Evolutionary conservation across 2,113 vertebrate genomes (phyloP).

Genomic region (Candoia aspera): DNA sequence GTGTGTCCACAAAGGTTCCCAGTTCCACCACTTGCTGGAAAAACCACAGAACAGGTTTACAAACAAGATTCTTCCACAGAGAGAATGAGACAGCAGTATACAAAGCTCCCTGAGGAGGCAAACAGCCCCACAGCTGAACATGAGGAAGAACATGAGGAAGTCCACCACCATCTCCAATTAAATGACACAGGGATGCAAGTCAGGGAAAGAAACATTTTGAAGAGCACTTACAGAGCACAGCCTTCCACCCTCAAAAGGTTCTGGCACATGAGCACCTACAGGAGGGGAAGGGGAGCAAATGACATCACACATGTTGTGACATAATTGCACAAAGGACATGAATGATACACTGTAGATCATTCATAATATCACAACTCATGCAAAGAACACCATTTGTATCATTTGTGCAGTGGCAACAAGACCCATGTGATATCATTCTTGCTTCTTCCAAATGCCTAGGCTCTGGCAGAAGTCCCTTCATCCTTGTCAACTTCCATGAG

Average conservation of each 20-base stretch:
- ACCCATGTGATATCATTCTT: too few relatives aligned
- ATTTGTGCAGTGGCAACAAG: too few relatives aligned
- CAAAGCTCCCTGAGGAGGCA: not conserved
- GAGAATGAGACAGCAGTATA: not conserved
- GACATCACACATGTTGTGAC: not conserved
- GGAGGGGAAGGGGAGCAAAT: not conserved
- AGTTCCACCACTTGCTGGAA: not conserved
- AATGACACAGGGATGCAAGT: not conserved
- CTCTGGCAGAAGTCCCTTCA: too few relatives aligned
- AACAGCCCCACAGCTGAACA: not conserved
- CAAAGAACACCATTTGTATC: too few relatives aligned
- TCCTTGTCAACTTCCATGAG: too few relatives aligned
- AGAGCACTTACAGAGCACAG: not conserved
- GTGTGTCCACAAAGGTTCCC: not conserved
- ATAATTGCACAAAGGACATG: not conserved
- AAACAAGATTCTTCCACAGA: not conserved
- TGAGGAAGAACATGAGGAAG: not conserved
- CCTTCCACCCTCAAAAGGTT: not conserved
- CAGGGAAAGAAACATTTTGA: not conserved
- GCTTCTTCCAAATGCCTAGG: too few relatives aligned
- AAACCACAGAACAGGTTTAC: not conserved
- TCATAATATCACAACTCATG: too few relatives aligned
- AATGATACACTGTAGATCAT: not conserved
- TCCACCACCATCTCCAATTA: too few relatives aligned
- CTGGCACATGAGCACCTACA: not conserved